Percentiles rank a stretch among this genome's conserved stretches.
Conservation (phyloP, 2,888 invertebrate species). For the Lampropteryx suffumata region DNA sequence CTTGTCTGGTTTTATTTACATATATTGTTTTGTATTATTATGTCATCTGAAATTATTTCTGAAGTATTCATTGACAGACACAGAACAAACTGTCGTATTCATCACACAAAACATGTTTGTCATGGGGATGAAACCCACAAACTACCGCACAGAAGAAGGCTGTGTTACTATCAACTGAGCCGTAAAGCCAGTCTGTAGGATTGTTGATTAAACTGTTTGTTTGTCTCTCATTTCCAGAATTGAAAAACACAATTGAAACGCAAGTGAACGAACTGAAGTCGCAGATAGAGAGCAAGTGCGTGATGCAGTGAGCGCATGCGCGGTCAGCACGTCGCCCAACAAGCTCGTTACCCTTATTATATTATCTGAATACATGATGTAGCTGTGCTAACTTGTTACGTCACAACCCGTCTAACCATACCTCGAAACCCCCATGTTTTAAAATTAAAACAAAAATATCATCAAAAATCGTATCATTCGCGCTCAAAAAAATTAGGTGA, state of each 20-base stretch:
- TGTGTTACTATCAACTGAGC: too few species aligned
- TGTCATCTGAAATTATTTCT: too few species aligned
- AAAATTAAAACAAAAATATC: conserved; percentile 42
- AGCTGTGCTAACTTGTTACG: conserved; percentile 75
- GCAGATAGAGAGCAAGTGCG: conserved; percentile 98
- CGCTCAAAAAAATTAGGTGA: conserved; percentile 63
- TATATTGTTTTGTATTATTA: too few species aligned
- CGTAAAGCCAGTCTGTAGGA: too few species aligned
- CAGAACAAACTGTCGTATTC: too few species aligned
- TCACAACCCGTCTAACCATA: conserved; percentile 52
- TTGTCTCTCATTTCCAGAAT: conserved; percentile 86
- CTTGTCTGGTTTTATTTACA: too few species aligned
- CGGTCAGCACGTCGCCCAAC: conserved; percentile 31
- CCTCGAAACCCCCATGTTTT: conserved; percentile 42
- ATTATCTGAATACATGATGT: conserved; percentile 77
- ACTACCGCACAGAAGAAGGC: too few species aligned
- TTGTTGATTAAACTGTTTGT: background rate
- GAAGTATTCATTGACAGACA: too few species aligned
- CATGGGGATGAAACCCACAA: too few species aligned
- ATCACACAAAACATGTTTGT: too few species aligned
- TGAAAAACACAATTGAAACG: conserved; percentile 98
- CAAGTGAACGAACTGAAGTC: conserved; percentile 98
- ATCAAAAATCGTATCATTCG: conserved; percentile 61
- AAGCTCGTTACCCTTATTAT: conserved; percentile 35
- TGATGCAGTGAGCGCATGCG: conserved; percentile 90